These are phyloP conservation scores for Gerosis bhagava DNA, from an alignment of 2,888 invertebrate genomes.

Conservation along the genomic window DNA sequence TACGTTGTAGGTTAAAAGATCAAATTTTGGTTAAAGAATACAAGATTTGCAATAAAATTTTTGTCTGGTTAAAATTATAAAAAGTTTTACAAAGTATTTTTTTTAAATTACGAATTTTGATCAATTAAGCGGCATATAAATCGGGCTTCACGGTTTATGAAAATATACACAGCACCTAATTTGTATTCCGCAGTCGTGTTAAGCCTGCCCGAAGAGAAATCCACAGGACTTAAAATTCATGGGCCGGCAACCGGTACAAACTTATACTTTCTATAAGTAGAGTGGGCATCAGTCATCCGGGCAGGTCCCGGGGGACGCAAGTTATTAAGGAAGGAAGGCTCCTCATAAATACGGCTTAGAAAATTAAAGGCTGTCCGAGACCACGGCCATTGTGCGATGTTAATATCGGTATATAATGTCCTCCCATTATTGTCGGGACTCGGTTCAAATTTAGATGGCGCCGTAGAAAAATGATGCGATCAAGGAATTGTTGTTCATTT, in stretches of 20 bases:
- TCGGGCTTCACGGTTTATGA: conserved; percentile 16
- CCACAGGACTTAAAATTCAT: conserved; percentile 25
- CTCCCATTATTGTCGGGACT: conserved; percentile 28
- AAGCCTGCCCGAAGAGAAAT: conserved; percentile 19
- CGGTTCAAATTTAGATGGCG: conserved; percentile 30
- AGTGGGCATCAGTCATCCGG: conserved; percentile 26
- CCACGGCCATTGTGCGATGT: conserved; percentile 32
- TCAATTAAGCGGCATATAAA: conserved; percentile 16
- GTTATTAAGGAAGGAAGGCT: conserved; percentile 35
- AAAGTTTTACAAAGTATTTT: not conserved
- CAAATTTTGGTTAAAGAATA: no score
- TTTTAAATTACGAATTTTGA: conserved; percentile 4
- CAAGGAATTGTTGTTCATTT: conserved; percentile 15
- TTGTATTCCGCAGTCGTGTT: conserved; percentile 19
- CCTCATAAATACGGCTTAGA: conserved; percentile 40
- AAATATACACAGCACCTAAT: conserved; percentile 15
- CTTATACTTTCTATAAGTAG: conserved; percentile 22
- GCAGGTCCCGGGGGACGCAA: conserved; percentile 29
- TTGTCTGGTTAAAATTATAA: no score
- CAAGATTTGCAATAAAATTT: no score
- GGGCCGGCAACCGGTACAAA: conserved; percentile 19
- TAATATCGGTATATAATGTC: conserved; percentile 33
- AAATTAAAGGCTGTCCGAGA: conserved; percentile 34
- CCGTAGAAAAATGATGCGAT: conserved; percentile 16
- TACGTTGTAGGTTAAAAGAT: no score